These are phyloP conservation scores for Cyanistes caeruleus DNA, from an alignment of 2,113 vertebrate genomes.

Conservation along the genomic window DNA sequence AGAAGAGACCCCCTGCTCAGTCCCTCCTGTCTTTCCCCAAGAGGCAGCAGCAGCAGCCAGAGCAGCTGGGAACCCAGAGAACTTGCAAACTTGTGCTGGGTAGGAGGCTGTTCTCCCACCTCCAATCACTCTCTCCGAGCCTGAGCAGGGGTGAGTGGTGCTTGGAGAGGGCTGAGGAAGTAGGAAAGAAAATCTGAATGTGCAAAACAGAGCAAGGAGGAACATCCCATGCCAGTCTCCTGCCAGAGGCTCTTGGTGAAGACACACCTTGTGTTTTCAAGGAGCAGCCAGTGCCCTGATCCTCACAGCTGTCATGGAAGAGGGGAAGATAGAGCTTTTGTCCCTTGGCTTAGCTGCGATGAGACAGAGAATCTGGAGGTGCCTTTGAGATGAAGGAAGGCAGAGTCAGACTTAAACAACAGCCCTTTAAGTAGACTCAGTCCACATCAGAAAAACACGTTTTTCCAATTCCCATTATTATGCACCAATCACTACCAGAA, in stretches of 20 bases:
- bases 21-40: neutral
- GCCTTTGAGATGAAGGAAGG: neutral
- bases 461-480: neutral
- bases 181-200: neutral
- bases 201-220: neutral
- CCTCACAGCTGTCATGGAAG: neutral
- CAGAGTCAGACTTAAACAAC: neutral
- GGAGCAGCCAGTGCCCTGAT: neutral
- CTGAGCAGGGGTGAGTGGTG: accelerated
- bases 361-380: neutral
- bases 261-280: slow-evolving; percentile 49
- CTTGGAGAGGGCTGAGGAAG: neutral
- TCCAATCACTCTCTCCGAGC: accelerated
- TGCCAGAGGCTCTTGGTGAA: slow-evolving; percentile 53
- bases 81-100: neutral
- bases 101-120: neutral
- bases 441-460: neutral
- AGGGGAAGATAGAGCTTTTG: neutral
- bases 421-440: neutral
- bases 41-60: neutral
- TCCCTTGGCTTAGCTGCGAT: neutral
- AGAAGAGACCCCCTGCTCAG: neutral
- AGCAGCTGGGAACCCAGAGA: neutral
- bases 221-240: slow-evolving; percentile 6
- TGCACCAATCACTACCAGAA: neutral